phyloP scores from a whole-genome alignment of 2,113 vertebrate genomes.

The Pogona vitticeps region DNA sequence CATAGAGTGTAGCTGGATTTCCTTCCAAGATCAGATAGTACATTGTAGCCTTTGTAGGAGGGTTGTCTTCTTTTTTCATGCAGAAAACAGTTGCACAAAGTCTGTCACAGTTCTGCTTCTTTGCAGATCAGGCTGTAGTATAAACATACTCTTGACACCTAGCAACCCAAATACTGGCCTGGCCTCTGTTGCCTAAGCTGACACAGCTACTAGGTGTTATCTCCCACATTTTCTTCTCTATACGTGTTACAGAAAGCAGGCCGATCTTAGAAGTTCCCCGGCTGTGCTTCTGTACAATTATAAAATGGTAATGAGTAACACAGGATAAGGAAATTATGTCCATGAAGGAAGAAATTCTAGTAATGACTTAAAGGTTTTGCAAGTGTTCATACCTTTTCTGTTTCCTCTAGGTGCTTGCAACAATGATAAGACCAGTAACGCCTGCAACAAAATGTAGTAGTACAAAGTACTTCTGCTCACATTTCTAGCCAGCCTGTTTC shows the following conservation, averaged over 20 bases:
- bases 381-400: not conserved
- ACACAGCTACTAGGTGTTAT: not conserved
- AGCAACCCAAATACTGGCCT: not conserved
- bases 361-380: not conserved
- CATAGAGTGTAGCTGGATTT: not conserved
- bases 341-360: not conserved
- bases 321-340: not conserved
- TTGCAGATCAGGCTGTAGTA: not conserved
- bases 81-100: not conserved
- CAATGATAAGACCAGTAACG: not conserved
- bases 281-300: not conserved
- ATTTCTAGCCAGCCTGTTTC: not conserved
- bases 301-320: not conserved
- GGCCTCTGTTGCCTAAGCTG: not conserved
- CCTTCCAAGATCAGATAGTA: not conserved
- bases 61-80: not conserved
- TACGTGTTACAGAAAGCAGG: not conserved
- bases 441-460: not conserved
- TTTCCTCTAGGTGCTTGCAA: not conserved
- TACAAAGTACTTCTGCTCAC: not conserved
- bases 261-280: not conserved
- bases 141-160: fast-evolving
- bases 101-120: not conserved
- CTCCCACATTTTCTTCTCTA: not conserved
- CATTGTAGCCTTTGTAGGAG: not conserved